Base-by-base conservation (phyloP, 2,797 vertebrate species). In the Chaunax sp. region DNA sequence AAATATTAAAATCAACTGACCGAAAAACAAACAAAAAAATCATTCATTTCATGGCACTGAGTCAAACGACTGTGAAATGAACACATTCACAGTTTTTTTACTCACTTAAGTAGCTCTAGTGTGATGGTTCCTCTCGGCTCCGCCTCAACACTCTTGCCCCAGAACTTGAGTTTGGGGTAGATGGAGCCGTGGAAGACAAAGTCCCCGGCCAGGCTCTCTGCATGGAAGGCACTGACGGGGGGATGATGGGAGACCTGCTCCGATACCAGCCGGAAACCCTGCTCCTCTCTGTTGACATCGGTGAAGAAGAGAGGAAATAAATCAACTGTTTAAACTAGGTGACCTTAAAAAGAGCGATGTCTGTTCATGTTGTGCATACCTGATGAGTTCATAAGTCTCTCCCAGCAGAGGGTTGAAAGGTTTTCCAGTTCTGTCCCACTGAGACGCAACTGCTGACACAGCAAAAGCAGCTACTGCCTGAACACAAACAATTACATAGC, bases 171-270 rank as follows among this genome's bases (percentile, higher is more conserved):
- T 89, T 99, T 99, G 57, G 98, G 98, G 83, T 99, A 99, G 88
- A 99, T 98, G 78, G 97, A 99, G 68, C 98, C 98, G 1, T 98
- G 97, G 82, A 99, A 99, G 82, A 95, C 59, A 13, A 98, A 99
- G 90, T 99, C 97, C 22, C 95, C 94, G 1, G 79, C 75, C 77
- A 98, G 93, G 72, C 96, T 95, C 93, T 99, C 97, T 0, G 98
- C 95, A 46, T 98, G 94, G 91, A 99, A 99, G 9, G 97, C 98
- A 84, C 97, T 99, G 86, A 99, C 45, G 0, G 97, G 98, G 9
- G 98, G 98, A 80, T 99, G 98, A 87, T 99, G 98, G 86, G 97
- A 98, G 67, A 99, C 98, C 89, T 99, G 98, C 78, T 99, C 97
- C 0, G 97, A 97, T 77, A 99, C 89, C 69, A 98, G 93, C 77